Evolutionary conservation across 2,113 vertebrate species (phyloP), one percentile per base, ranked within the genome.

Genomic region (Pomatostomus ruficeps): DNA sequence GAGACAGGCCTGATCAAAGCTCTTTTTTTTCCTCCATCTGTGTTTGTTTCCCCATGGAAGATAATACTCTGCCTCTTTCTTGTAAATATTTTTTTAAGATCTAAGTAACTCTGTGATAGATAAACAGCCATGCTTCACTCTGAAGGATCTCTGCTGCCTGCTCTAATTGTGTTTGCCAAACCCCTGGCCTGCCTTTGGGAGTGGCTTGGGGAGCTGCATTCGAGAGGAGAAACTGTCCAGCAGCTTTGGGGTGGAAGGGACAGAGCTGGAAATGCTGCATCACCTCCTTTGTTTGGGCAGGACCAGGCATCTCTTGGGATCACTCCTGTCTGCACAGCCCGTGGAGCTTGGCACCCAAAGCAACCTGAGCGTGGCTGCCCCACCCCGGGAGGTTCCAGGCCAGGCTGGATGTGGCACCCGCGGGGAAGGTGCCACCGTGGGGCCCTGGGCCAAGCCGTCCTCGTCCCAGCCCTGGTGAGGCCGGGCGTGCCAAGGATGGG

Each of bases 11-110:
- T 93, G 96, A 95, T 95, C 95, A 93, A 97, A 96, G 96, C 91
- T 74, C 79, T 92, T 82, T 90, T 89, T 66, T 72, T 74, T 36
- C 2, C 88, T 94, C 92, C 89, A 88, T 92, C 96, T 89, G 92
- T 92, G 94, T 95, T 93, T 95, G 95, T 92, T 95, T 96, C 94
- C 86, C 94, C 46, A 6, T 63, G 80, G 92, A 97, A 95, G 94
- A 95, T 95, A 96, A 90, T 96, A 55, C 94, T 86, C 89, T 96
- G 91, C 92, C 80, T 96, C 72, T 91, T 92, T 92, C 94, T 92
- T 94, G 92, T 96, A 97, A 97, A 92, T 95, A 91, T 89, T 88
- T 90, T 94, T 92, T 92, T 73, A 83, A 96, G 92, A 95, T 95
- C 94, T 92, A 58, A 95, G 88, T 88, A 70, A 61, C 52, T 95